phyloP scores from a whole-genome alignment of 1,140 invertebrate genomes.

The Cydia strobilella region DNA sequence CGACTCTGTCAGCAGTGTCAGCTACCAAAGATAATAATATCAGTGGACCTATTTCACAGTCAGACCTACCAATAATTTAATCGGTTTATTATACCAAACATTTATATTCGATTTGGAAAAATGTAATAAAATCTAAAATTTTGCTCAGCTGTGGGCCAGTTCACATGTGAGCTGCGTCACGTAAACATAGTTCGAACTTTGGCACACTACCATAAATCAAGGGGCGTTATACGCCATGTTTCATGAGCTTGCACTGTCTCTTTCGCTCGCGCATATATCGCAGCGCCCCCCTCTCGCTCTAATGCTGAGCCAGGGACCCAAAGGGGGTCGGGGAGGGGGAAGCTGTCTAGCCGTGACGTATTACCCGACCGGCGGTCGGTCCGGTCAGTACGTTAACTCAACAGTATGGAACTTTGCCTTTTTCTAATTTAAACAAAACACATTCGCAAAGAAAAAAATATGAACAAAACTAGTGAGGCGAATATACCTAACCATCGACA shows the following conservation, averaged over 20 bases:
- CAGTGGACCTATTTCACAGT: not conserved
- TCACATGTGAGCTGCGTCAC: conserved; percentile 48
- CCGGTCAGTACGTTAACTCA: conserved; percentile 60
- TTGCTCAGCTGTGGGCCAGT: conserved; percentile 21
- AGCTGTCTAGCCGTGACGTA: conserved; percentile 79
- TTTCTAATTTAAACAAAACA: conserved; percentile 24
- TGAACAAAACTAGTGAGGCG: conserved; percentile 59
- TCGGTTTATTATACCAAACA: not conserved
- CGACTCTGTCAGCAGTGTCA: conserved; percentile 4
- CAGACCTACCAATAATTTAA: not conserved
- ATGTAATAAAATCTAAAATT: conserved; percentile 4
- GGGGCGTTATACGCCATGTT: conserved; percentile 81
- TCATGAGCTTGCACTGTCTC: conserved; percentile 69
- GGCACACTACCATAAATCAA: conserved; percentile 80
- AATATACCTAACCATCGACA: conserved; percentile 67
- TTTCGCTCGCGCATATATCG: conserved; percentile 62
- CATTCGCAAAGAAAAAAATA: conserved; percentile 24
- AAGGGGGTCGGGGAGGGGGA: conserved; percentile 59
- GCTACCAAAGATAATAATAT: conserved; percentile 17
- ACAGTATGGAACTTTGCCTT: conserved; percentile 42
- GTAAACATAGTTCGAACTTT: conserved; percentile 78
- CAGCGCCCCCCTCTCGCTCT: conserved; percentile 63
- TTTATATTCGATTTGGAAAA: not conserved
- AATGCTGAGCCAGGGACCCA: conserved; percentile 56
- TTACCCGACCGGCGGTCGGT: conserved; percentile 69